Percentiles rank a stretch among this genome's conserved stretches.
Conservation (phyloP, 2,888 invertebrate species). For the Timema cristinae region DNA sequence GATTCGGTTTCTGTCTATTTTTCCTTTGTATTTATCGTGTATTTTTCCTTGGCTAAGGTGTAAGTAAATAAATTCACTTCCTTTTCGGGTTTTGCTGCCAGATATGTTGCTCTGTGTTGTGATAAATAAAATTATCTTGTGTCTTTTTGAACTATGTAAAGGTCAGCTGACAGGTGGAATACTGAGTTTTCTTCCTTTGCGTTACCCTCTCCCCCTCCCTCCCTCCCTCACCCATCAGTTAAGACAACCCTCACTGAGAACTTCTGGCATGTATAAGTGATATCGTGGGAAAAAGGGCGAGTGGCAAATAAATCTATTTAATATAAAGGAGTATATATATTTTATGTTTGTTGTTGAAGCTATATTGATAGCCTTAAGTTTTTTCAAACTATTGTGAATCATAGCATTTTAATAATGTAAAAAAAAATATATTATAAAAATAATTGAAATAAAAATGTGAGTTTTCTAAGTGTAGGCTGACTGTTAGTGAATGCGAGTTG, state of each 20-base stretch:
- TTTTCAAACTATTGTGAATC: conserved; percentile 29
- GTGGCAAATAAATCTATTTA: conserved; percentile 29
- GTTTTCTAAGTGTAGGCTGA: conserved; percentile 24
- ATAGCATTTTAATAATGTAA: conserved; percentile 29
- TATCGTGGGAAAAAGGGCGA: not conserved
- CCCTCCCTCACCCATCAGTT: conserved; percentile 26
- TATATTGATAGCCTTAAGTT: conserved; percentile 28
- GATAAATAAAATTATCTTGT: conserved; percentile 31
- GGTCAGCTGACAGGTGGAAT: conserved; percentile 32
- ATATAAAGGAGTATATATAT: conserved; percentile 29
- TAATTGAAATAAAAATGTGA: conserved; percentile 15
- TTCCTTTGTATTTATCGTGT: not conserved
- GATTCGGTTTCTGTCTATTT: conserved; percentile 7
- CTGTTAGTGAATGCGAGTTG: conserved; percentile 27
- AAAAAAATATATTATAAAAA: conserved; percentile 25
- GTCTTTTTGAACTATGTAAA: conserved; percentile 30
- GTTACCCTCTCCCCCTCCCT: conserved; percentile 18
- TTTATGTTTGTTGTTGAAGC: conserved; percentile 33
- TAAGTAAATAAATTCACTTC: conserved; percentile 17
- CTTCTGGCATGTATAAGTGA: conserved; percentile 15
- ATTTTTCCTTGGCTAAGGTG: conserved; percentile 10
- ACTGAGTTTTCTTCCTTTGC: not conserved
- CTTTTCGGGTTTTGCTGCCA: conserved; percentile 28
- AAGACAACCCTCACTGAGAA: conserved; percentile 31
- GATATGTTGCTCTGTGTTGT: conserved; percentile 34